Conservation (phyloP, 2,113 vertebrate genomes). For the Edolisoma coerulescens region DNA sequence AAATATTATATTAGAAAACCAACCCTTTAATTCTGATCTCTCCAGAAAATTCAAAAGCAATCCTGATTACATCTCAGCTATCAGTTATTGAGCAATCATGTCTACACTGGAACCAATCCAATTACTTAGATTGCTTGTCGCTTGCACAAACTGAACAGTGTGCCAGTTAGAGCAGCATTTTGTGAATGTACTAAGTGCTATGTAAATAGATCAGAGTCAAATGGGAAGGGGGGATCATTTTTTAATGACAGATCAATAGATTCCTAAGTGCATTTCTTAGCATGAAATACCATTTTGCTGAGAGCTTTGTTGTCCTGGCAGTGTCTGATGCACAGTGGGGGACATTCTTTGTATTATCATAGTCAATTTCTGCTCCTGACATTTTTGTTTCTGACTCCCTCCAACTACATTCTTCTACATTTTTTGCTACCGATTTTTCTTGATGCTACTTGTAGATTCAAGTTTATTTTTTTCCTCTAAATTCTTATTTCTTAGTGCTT, state of each 20-base stretch:
- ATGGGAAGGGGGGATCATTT: rapidly evolving
- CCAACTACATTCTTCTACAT: rapidly evolving
- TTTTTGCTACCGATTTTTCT: background rate
- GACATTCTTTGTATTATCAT: background rate
- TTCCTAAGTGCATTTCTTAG: background rate
- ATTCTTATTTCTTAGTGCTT: background rate
- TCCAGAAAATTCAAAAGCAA: background rate
- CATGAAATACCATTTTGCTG: background rate
- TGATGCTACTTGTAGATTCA: background rate
- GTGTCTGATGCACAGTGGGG: background rate
- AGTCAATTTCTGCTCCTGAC: background rate
- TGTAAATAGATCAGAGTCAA: background rate
- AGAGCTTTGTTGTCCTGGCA: background rate
- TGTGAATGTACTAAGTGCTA: background rate
- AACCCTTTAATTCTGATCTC: background rate
- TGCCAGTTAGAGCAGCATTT: background rate
- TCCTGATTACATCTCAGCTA: background rate
- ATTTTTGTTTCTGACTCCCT: background rate
- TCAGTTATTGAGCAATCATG: background rate
- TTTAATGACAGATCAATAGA: background rate
- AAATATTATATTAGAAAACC: background rate
- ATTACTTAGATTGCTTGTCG: background rate
- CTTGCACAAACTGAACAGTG: background rate
- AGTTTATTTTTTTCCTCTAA: background rate
- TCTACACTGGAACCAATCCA: background rate